These are phyloP conservation scores for Macrotus californicus DNA, from an alignment of 2,113 vertebrate genomes.

Conservation along the genomic window DNA sequence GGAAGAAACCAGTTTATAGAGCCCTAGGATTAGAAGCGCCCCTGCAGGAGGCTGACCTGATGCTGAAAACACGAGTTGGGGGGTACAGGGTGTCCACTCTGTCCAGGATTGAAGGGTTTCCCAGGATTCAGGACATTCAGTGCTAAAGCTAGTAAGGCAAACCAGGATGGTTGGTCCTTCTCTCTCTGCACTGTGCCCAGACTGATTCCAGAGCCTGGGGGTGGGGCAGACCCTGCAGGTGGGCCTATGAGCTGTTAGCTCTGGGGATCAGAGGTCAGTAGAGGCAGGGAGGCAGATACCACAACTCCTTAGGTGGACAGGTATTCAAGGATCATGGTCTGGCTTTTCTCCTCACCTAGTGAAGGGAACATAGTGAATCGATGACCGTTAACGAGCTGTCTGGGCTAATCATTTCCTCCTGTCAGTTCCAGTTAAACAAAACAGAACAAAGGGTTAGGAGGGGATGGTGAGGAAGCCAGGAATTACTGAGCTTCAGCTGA, in stretches of 20 bases:
- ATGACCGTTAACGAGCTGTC: constrained; percentile 34
- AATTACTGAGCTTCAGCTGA: neutral
- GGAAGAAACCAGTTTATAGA: neutral
- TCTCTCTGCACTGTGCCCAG: neutral
- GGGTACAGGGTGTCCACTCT: neutral
- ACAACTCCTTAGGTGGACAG: no score
- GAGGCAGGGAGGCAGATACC: neutral
- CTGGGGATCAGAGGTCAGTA: neutral
- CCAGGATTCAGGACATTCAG: neutral
- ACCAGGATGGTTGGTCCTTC: neutral
- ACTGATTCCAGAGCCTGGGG: neutral
- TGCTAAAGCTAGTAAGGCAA: neutral
- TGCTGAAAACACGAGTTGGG: neutral
- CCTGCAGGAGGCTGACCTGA: neutral
- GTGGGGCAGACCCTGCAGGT: neutral
- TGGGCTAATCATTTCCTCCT: constrained; percentile 43
- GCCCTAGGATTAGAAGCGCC: neutral
- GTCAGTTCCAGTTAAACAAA: constrained; percentile 45
- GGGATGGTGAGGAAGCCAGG: neutral
- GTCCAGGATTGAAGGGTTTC: neutral
- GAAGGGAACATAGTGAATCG: neutral
- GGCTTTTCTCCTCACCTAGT: constrained; percentile 15
- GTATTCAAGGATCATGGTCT: neutral
- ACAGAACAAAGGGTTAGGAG: neutral
- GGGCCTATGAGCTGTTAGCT: neutral